Percentiles rank a stretch among this genome's conserved stretches.
Evolutionary conservation across 2,113 vertebrate genomes (phyloP).

Genomic region (Peromyscus polionotus): DNA sequence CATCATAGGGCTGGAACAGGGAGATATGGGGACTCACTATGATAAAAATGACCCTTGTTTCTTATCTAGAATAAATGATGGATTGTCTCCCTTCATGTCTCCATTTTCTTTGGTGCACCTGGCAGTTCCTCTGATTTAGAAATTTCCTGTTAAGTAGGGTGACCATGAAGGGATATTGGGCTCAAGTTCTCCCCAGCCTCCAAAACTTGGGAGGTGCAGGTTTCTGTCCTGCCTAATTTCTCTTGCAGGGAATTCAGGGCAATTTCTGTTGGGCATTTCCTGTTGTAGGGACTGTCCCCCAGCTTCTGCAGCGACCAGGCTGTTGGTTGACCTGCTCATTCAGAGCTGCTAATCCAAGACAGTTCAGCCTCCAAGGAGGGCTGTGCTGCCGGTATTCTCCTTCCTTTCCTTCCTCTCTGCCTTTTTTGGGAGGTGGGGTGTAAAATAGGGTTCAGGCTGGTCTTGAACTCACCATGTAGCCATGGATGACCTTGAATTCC

Average conservation of each 20-base stretch:
- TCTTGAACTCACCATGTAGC: background rate
- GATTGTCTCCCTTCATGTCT: background rate
- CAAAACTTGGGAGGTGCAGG: background rate
- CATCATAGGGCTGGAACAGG: background rate
- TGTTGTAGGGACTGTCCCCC: background rate
- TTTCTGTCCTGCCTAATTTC: background rate
- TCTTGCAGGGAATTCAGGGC: background rate
- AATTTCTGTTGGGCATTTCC: background rate
- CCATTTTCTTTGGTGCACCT: constrained; percentile 46
- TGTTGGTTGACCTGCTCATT: background rate
- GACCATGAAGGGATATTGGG: background rate
- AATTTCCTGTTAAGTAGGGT: constrained; percentile 13
- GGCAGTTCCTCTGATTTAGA: background rate
- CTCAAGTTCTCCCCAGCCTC: background rate
- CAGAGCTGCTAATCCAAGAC: background rate
- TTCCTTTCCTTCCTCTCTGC: background rate
- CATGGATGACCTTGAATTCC: background rate
- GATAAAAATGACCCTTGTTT: constrained; percentile 25
- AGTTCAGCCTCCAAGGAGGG: background rate
- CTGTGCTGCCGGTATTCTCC: background rate
- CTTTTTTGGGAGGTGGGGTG: background rate
- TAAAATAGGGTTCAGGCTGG: background rate
- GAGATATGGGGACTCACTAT: constrained; percentile 26
- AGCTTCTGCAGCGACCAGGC: background rate
- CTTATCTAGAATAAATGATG: constrained; percentile 56